Percentiles rank a stretch among this genome's conserved stretches.
Conservation (phyloP, 2,888 invertebrate species). For the Habroteleia sp. region DNA sequence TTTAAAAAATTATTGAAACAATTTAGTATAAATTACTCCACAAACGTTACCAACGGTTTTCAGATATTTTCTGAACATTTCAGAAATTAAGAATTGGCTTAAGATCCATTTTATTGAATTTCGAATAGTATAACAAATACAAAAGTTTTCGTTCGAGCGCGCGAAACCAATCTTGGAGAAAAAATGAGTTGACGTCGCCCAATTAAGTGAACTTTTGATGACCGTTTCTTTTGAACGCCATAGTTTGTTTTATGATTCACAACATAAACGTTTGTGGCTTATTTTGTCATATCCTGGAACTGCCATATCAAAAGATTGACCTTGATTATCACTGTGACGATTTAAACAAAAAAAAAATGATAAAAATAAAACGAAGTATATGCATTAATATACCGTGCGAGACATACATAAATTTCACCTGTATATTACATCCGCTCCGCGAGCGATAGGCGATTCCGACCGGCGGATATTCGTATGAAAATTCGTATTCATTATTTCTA, state of each 20-base stretch:
- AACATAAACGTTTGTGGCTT: conserved; percentile 63
- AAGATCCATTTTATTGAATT: too few relatives aligned
- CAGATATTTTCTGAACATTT: too few relatives aligned
- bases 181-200: conserved; percentile 25
- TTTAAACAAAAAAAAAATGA: conserved; percentile 16
- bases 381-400: conserved; percentile 68
- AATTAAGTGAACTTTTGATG: conserved; percentile 37
- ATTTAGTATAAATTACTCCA: too few relatives aligned
- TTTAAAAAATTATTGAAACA: too few relatives aligned
- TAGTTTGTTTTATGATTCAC: conserved; percentile 34
- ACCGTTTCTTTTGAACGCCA: conserved; percentile 26
- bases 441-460: conserved; percentile 17
- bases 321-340: conserved; percentile 77
- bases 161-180: conserved; percentile 13
- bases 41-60: too few relatives aligned
- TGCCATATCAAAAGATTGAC: conserved; percentile 84
- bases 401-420: conserved; percentile 75
- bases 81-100: too few relatives aligned
- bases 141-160: conserved; percentile 18
- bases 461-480: conserved; percentile 21
- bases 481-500: conserved; percentile 28
- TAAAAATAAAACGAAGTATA: conserved; percentile 64
- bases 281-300: conserved; percentile 85
- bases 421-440: conserved; percentile 75
- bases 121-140: too few relatives aligned